Conservation (phyloP, 2,797 vertebrate genomes). For the Craterocephalus amniculus region DNA sequence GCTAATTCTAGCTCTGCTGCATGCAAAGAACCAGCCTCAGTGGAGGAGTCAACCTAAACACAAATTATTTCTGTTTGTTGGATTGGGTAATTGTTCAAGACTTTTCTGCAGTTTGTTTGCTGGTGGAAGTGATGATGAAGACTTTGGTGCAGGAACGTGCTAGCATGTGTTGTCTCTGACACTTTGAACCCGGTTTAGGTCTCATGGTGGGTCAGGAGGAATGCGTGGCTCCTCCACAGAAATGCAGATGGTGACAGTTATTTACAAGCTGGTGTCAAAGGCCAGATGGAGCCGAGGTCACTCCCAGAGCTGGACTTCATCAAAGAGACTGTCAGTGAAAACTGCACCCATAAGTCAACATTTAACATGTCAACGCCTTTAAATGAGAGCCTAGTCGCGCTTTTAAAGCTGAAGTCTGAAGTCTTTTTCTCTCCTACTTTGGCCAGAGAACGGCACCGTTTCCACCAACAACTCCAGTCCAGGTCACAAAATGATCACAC, state of each 20-base stretch:
- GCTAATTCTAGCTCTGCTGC: too few species aligned
- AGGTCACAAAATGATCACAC: too few species aligned
- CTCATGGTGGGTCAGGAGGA: constrained; percentile 7
- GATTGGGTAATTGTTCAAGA: too few species aligned
- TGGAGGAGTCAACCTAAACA: too few species aligned
- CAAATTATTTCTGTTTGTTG: too few species aligned
- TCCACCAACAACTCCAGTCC: too few species aligned
- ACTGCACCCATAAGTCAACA: constrained; percentile 16
- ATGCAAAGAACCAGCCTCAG: too few species aligned
- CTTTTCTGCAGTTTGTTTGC: too few species aligned
- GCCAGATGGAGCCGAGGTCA: constrained; percentile 39
- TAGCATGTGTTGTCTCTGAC: constrained; percentile 37
- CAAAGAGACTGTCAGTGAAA: constrained; percentile 25
- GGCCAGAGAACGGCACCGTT: too few species aligned
- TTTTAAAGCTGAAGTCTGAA: too few species aligned
- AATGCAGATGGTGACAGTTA: constrained; percentile 6
- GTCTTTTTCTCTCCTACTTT: too few species aligned
- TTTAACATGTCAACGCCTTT: constrained; percentile 11
- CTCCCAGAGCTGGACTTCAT: constrained; percentile 27
- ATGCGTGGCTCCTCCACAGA: constrained; percentile 4
- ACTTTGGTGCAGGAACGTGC: neutral
- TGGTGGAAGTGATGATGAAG: too few species aligned
- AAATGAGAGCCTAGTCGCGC: constrained; percentile 1
- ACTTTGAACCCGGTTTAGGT: constrained; percentile 49
- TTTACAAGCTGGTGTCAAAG: constrained; percentile 50